Conservation (phyloP, 2,888 invertebrate species). For the Cataglyphis cursor region DNA sequence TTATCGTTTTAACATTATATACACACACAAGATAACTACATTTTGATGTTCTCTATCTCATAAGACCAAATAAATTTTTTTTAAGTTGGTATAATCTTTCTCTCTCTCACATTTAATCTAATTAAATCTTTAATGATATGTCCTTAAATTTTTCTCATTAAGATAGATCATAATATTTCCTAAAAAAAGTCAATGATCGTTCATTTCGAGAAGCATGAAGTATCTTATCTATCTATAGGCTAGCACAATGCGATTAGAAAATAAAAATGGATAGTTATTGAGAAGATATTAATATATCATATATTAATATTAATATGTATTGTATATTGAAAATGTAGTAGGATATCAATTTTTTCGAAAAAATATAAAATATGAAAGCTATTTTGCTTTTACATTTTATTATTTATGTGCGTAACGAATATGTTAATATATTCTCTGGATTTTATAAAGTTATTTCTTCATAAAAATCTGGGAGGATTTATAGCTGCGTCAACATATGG, state of each 20-base stretch:
- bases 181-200: slow-evolving; percentile 39
- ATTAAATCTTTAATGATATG: slow-evolving; percentile 23
- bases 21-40: neutral
- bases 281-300: slow-evolving; percentile 38
- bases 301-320: no score
- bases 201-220: slow-evolving; percentile 39
- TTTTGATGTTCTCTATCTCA: neutral
- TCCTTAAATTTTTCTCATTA: slow-evolving; percentile 56
- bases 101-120: neutral
- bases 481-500: slow-evolving; percentile 13
- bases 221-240: no score
- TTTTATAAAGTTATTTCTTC: neutral
- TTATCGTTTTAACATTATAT: neutral
- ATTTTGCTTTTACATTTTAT: neutral
- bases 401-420: neutral
- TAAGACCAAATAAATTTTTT: neutral
- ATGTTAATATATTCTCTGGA: neutral
- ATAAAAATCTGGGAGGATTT: slow-evolving; percentile 22
- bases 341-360: neutral
- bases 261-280: slow-evolving; percentile 29
- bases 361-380: neutral
- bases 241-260: slow-evolving; percentile 22
- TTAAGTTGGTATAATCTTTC: neutral
- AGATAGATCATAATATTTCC: slow-evolving; percentile 66
- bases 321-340: neutral